Conservation (phyloP, 2,888 invertebrate genomes). For the Masnerella sp. region DNA sequence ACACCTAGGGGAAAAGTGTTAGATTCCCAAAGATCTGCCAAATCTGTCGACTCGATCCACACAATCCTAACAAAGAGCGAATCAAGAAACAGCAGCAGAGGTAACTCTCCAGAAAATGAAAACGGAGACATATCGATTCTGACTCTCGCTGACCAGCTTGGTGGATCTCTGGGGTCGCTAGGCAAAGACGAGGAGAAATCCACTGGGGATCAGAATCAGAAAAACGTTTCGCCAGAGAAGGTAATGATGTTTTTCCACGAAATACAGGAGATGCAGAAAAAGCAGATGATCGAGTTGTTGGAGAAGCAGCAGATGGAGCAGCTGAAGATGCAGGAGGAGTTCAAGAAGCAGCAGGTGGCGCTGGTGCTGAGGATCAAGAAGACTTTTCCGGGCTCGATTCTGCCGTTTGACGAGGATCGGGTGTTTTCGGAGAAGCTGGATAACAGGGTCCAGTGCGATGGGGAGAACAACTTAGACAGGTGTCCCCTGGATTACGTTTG, state of each 20-base stretch:
- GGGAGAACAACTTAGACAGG: constrained; percentile 37
- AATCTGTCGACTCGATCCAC: constrained; percentile 71
- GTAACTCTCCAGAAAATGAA: constrained; percentile 49
- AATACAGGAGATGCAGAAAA: constrained; percentile 83
- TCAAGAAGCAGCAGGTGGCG: constrained; percentile 83
- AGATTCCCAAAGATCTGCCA: constrained; percentile 63
- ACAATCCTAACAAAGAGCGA: constrained; percentile 66
- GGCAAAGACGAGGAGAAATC: constrained; percentile 22
- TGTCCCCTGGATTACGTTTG: constrained; percentile 58
- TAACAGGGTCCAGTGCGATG: constrained; percentile 49
- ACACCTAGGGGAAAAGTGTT: constrained; percentile 54
- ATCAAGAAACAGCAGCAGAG: constrained; percentile 42
- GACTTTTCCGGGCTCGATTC: constrained; percentile 69
- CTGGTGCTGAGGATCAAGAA: constrained; percentile 79
- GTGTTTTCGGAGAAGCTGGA: constrained; percentile 15
- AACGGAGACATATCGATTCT: constrained; percentile 57
- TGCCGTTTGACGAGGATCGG: constrained; percentile 49
- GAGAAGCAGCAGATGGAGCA: constrained; percentile 84
- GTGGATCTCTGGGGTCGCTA: constrained; percentile 64
- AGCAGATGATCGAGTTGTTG: constrained; percentile 82
- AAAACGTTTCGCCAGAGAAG: constrained; percentile 67
- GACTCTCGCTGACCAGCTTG: constrained; percentile 63
- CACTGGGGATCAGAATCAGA: not conserved
- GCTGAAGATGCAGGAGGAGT: constrained; percentile 81
- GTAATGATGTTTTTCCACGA: constrained; percentile 72